phyloP scores from a whole-genome alignment of 2,797 vertebrate genomes.

The Adelosebastes latens region DNA sequence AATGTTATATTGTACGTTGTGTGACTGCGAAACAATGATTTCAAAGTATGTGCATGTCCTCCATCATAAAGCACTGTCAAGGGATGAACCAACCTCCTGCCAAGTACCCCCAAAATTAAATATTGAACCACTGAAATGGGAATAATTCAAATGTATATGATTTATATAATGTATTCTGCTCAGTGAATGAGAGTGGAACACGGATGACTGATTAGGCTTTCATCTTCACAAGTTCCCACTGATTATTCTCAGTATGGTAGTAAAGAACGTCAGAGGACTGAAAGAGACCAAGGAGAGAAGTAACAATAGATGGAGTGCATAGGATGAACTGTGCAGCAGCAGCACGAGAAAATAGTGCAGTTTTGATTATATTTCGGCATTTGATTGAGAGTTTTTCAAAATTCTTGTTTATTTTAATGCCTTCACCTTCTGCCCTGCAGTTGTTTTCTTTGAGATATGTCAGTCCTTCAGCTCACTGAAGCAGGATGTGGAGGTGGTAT shows the following conservation, averaged over 20 bases:
- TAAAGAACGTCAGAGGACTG: conserved; percentile 14
- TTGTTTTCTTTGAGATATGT: background rate
- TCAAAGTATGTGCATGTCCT: conserved; percentile 29
- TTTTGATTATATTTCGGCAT: background rate
- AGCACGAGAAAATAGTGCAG: background rate
- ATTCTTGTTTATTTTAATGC: conserved; percentile 15
- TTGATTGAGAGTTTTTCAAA: conserved; percentile 18
- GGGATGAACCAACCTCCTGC: conserved; percentile 50
- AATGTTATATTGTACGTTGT: background rate
- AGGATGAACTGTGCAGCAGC: background rate
- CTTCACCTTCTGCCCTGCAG: background rate
- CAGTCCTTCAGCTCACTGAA: conserved; percentile 12
- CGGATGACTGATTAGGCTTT: conserved; percentile 55
- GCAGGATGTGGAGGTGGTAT: conserved; percentile 1
- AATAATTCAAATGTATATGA: conserved; percentile 58
- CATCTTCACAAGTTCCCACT: conserved; percentile 33
- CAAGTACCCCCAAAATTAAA: conserved; percentile 55
- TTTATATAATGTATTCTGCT: conserved; percentile 49
- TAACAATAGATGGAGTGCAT: background rate
- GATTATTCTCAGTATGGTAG: conserved; percentile 12
- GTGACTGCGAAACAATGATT: conserved; percentile 38
- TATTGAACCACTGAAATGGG: conserved; percentile 62
- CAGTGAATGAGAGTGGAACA: conserved; percentile 30
- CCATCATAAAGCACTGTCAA: conserved; percentile 34
- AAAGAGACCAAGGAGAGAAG: background rate